phyloP scores from a whole-genome alignment of 1,140 invertebrate genomes.

The Caenorhabditis brenneri region DNA sequence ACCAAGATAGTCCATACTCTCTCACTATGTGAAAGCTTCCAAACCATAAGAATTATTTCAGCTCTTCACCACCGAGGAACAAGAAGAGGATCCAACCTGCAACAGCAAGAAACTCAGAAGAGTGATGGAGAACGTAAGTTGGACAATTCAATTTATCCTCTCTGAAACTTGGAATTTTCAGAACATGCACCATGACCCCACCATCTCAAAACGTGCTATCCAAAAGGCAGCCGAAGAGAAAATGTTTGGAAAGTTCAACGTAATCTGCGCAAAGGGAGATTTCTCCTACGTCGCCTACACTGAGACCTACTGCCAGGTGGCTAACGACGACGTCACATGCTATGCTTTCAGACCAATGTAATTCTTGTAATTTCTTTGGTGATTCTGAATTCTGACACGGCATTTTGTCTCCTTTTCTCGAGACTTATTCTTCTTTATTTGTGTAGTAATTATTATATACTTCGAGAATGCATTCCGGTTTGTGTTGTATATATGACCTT shows the following conservation, averaged over 20 bases:
- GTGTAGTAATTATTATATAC: conserved; percentile 44
- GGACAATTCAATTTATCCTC: neutral
- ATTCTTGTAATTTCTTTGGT: neutral
- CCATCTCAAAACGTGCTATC: conserved; percentile 68
- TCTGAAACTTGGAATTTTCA: conserved; percentile 47
- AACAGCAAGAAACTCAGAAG: conserved; percentile 65
- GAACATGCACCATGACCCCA: conserved; percentile 68
- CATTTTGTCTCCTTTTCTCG: no score
- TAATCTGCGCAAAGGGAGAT: conserved; percentile 66
- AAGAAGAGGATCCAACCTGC: conserved; percentile 68
- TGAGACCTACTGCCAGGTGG: conserved; percentile 66
- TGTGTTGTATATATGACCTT: conserved; percentile 38
- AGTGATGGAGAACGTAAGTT: conserved; percentile 66
- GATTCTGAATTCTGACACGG: conserved; percentile 1
- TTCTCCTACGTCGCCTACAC: conserved; percentile 69
- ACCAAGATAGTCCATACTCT: no score
- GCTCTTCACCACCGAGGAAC: conserved; percentile 63
- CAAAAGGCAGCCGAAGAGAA: conserved; percentile 71
- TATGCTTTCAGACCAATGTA: conserved; percentile 59
- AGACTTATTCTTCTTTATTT: conserved; percentile 7
- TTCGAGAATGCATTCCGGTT: conserved; percentile 41
- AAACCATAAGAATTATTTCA: no score
- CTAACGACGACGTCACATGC: conserved; percentile 64
- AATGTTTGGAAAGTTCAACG: conserved; percentile 69
- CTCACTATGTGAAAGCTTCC: no score